These are phyloP conservation scores for Corydoras maculifer DNA, from an alignment of 2,113 vertebrate genomes.

Conservation along the genomic window DNA sequence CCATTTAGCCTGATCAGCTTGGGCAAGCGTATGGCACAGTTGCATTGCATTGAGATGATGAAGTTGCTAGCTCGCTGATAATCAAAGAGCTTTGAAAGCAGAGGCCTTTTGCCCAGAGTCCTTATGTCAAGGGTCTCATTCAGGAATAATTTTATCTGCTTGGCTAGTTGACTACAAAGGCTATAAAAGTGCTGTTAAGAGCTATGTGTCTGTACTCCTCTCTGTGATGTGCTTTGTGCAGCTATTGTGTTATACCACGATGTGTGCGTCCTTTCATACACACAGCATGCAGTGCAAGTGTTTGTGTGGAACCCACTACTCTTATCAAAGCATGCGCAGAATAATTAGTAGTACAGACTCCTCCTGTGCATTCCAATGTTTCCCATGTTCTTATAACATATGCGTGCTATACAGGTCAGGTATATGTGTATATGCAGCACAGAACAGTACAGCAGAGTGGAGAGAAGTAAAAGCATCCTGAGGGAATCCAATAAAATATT, in stretches of 20 bases:
- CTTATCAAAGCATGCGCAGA: background rate
- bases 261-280: background rate
- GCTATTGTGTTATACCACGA: conserved; percentile 1
- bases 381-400: background rate
- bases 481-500: conserved; percentile 34
- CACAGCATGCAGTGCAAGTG: conserved; percentile 6
- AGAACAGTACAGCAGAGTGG: conserved; percentile 2
- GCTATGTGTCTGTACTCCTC: conserved; percentile 1
- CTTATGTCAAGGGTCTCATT: conserved; percentile 22
- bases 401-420: background rate
- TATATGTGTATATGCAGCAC: background rate
- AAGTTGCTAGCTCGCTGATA: conserved; percentile 8
- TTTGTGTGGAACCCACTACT: conserved; percentile 1
- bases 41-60: conserved; percentile 15
- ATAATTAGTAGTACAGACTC: conserved; percentile 12
- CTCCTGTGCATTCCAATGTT: background rate
- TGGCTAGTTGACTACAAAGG: conserved; percentile 17
- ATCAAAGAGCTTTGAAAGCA: conserved; percentile 15
- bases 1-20: conserved; percentile 12
- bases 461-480: conserved; percentile 5
- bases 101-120: conserved; percentile 15
- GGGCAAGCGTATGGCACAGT: conserved; percentile 21
- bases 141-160: conserved; percentile 21
- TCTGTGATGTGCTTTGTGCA: background rate
- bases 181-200: conserved; percentile 1